phyloP scores from a whole-genome alignment of 2,888 invertebrate genomes.

The Uloborus plumipes region DNA sequence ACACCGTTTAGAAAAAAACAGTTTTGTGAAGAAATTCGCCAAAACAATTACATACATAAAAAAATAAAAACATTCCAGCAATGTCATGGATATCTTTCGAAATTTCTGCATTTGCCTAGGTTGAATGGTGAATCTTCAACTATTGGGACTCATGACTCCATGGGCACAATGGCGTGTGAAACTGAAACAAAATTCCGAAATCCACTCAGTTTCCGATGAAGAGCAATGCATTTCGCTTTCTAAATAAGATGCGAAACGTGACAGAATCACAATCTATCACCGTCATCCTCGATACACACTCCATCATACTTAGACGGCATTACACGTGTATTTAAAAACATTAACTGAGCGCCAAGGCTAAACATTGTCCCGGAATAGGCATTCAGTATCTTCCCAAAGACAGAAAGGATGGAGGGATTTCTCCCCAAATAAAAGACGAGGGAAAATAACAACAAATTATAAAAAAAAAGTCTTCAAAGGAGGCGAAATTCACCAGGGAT shows the following conservation, averaged over 20 bases:
- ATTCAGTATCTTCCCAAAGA: neutral
- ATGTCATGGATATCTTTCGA: no score
- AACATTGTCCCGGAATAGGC: slow-evolving; percentile 3
- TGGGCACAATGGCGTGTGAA: no score
- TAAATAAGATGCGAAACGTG: neutral
- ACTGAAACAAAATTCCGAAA: no score
- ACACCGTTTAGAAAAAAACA: no score
- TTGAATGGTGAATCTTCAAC: no score
- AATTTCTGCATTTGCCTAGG: no score
- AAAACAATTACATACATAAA: no score
- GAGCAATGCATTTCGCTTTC: no score
- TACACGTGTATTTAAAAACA: slow-evolving; percentile 53
- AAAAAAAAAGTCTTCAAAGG: slow-evolving; percentile 3
- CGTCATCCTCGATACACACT: slow-evolving; percentile 12
- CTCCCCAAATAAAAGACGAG: slow-evolving; percentile 15
- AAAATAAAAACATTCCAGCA: no score
- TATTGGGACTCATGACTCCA: no score
- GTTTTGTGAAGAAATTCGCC: no score
- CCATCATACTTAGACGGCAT: slow-evolving; percentile 50
- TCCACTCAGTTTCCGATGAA: no score
- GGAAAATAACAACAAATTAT: slow-evolving; percentile 25
- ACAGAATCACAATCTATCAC: neutral
- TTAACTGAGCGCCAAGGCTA: slow-evolving; percentile 38
- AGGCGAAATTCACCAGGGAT: slow-evolving; percentile 22
- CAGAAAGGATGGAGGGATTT: neutral